phyloP scores from a whole-genome alignment of 2,888 invertebrate species.

The Carterocephalus palaemon region DNA sequence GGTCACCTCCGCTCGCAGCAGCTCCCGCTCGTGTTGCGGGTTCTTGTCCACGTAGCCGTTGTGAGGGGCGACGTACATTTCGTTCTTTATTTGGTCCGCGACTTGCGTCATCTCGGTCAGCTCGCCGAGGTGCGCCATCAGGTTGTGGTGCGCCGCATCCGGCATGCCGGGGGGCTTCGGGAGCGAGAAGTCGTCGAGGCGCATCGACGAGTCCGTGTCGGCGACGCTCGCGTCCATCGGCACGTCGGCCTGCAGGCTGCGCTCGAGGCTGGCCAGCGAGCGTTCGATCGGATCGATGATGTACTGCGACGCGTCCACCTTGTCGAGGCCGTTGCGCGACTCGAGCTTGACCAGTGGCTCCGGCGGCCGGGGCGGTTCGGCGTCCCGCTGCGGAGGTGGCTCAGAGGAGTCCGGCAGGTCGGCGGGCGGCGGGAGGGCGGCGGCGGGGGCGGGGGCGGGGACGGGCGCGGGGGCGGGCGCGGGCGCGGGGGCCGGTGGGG shows the following conservation, averaged over 20 bases:
- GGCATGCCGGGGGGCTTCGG: constrained; percentile 61
- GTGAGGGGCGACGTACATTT: constrained; percentile 61
- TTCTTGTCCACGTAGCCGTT: constrained; percentile 68
- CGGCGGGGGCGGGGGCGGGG: constrained; percentile 21
- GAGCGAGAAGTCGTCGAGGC: constrained; percentile 68
- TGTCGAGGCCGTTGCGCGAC: constrained; percentile 67
- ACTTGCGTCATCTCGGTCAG: constrained; percentile 60
- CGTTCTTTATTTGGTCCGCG: constrained; percentile 61
- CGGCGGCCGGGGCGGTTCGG: constrained; percentile 38
- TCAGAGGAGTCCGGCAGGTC: constrained; percentile 41
- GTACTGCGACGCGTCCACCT: constrained; percentile 65
- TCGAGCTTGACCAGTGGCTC: constrained; percentile 51
- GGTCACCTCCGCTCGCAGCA: constrained; percentile 50
- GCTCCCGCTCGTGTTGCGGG: constrained; percentile 53
- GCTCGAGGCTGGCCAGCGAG: constrained; percentile 84
- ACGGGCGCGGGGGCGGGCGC: constrained; percentile 35
- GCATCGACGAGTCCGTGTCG: constrained; percentile 68
- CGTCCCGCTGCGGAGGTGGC: constrained; percentile 40
- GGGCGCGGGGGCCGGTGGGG: constrained; percentile 45
- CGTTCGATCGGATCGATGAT: constrained; percentile 84
- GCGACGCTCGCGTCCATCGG: constrained; percentile 77
- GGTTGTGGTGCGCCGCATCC: constrained; percentile 59
- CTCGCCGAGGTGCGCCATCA: constrained; percentile 71
- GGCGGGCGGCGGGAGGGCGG: constrained; percentile 25
- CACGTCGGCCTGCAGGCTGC: constrained; percentile 78